A percentile compares a stretch with the other conserved stretches of the same genome.
Conservation (phyloP, 2,113 vertebrate species). For the Hystrix cristata region DNA sequence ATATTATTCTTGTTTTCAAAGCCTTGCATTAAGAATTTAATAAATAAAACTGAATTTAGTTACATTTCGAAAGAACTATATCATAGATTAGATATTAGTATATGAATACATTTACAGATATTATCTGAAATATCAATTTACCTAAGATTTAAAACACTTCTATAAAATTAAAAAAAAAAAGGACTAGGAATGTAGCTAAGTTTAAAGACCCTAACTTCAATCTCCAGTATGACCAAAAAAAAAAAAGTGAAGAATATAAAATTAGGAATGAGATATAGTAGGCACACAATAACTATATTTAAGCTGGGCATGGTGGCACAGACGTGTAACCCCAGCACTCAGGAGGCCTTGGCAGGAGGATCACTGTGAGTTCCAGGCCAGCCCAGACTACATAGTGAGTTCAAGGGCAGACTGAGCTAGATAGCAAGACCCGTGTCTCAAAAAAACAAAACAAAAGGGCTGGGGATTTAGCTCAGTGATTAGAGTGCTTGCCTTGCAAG, state of each 20-base stretch:
- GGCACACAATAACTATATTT: neutral
- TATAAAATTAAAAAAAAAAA: neutral
- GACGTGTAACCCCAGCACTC: no score
- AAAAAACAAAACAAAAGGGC: no score
- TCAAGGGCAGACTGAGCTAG: no score
- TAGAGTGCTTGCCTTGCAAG: no score
- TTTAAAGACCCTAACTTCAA: neutral
- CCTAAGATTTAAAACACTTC: neutral
- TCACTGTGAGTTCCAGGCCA: no score
- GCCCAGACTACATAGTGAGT: no score
- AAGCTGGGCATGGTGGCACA: no score
- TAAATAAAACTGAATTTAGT: neutral
- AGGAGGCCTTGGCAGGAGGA: no score
- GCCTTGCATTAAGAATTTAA: neutral
- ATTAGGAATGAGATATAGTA: neutral
- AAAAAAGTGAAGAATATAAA: neutral
- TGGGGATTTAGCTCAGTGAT: no score
- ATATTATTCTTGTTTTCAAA: neutral
- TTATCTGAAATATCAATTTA: slow-evolving; percentile 25
- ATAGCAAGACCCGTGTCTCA: no score
- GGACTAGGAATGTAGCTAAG: neutral
- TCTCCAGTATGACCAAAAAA: neutral
- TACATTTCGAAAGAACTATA: neutral
- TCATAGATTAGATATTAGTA: neutral
- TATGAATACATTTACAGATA: neutral